Base-by-base conservation (phyloP, 2,888 invertebrate species). In the Spodoptera exigua region DNA sequence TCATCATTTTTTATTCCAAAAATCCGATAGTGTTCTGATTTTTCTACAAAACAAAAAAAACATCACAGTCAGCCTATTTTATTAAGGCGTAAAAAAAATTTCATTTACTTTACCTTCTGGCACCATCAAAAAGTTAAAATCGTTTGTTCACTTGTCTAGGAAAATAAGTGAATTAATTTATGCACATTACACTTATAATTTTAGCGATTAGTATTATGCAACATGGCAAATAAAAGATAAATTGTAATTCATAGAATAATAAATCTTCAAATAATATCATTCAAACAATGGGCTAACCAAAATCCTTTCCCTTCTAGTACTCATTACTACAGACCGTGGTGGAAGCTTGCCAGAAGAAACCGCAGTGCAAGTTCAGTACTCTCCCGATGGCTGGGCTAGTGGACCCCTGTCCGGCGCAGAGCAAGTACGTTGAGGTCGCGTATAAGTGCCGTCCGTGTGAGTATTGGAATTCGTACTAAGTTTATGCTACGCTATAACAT, bases 381-480 rank as follows among this genome's bases (percentile, higher is more conserved):
- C 96, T 96, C 73, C 96, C 97, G n/a, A 96, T 96, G 86, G 96
- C 97, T 47, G 97, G 97, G 79, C 96, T 96, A 18, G 96, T 96
- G 51, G 99, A 99, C 92, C 98, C 99, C 0, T 99, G 99, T 89
- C 98, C 98, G 12, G 96, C 96, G 44, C 96, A 97, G 62, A 95
- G 97, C 74, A 99, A 99, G 93, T 99, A 98, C 93, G 97, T 99
- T 70, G 98, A 99, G 94, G 98, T 99, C 69, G 97, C 97, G 65
- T 99, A 98, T 95, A 99, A 98, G 94, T 99, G 99, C 94, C 96
- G 98, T 84, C 99, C 99, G 80, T 97, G 99, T 99, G 95, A 98
- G 97, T 97, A 93, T 69, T n/a, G 2, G 0, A 16, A 12, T 12
- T 2, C 5, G 0, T 32, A n/a, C 2, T 7, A 39, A 12, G 3